Percentiles rank a stretch among this genome's conserved stretches.
Evolutionary conservation across 2,888 invertebrate species (phyloP).

Genomic region (Tromatobia lineatoria): DNA sequence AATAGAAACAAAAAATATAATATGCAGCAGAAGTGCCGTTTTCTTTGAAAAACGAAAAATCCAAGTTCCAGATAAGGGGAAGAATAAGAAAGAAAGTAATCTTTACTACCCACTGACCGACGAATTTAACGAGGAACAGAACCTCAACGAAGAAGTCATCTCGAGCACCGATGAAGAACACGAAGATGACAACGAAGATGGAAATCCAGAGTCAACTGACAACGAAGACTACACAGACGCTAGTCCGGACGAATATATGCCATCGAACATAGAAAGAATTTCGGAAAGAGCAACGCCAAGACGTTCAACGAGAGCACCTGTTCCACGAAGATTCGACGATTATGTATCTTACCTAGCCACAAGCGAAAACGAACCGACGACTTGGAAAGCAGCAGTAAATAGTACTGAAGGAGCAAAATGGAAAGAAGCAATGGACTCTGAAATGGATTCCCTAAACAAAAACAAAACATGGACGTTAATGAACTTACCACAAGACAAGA

Average conservation of each 20-base stretch:
- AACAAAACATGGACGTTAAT: slow-evolving; percentile 67
- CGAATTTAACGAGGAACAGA: slow-evolving; percentile 18
- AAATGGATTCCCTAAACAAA: slow-evolving; percentile 48
- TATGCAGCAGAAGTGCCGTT: not conserved
- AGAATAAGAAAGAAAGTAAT: not conserved
- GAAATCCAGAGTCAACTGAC: not conserved
- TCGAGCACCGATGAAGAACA: not conserved
- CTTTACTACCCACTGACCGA: not conserved
- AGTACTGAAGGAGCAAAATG: slow-evolving; percentile 50
- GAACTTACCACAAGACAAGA: slow-evolving; percentile 50
- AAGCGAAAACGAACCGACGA: not conserved
- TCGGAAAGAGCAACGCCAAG: not conserved
- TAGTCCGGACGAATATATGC: not conserved
- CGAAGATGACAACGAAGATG: not conserved
- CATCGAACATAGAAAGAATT: not conserved
- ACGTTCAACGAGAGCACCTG: not conserved
- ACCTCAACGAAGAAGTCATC: not conserved
- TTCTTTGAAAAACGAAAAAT: not conserved
- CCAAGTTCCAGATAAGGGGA: not conserved
- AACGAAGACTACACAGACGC: not conserved
- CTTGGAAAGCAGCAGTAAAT: slow-evolving; percentile 17
- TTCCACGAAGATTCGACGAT: not conserved
- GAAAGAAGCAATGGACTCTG: slow-evolving; percentile 65
- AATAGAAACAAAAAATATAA: not conserved
- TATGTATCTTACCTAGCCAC: not conserved